A percentile compares a stretch with the other conserved stretches of the same genome.
These are phyloP conservation scores for Himalopsyche tibetana DNA, from an alignment of 2,888 invertebrate species.

Conservation along the genomic window DNA sequence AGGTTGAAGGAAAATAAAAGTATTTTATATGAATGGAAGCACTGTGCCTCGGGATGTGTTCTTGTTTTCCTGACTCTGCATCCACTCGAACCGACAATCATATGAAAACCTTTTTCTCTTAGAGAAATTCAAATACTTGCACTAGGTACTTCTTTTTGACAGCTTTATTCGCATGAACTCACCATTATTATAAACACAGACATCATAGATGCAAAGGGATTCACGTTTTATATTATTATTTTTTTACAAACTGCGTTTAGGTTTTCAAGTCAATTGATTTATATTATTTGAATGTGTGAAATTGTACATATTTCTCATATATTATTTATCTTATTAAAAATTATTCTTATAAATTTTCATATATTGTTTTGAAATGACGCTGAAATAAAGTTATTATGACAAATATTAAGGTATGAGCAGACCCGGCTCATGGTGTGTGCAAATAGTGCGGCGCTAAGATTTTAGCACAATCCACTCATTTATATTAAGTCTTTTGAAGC, in stretches of 20 bases:
- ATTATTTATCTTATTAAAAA: too few relatives aligned
- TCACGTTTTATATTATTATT: not conserved
- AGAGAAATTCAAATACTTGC: slow-evolving; percentile 9
- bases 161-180: not conserved
- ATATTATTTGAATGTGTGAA: too few relatives aligned
- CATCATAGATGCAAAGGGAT: not conserved
- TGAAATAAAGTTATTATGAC: too few relatives aligned
- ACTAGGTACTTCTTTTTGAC: slow-evolving; percentile 3
- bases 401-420: too few relatives aligned
- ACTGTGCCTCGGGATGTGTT: slow-evolving; percentile 31
- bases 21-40: slow-evolving; percentile 31
- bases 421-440: too few relatives aligned
- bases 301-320: too few relatives aligned
- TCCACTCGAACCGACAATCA: slow-evolving; percentile 19
- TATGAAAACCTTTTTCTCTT: slow-evolving; percentile 29
- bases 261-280: too few relatives aligned
- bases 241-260: not conserved
- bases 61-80: slow-evolving; percentile 40
- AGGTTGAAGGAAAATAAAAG: slow-evolving; percentile 15
- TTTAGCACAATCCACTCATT: too few relatives aligned
- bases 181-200: not conserved
- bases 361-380: too few relatives aligned
- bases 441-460: too few relatives aligned
- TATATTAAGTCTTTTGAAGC: too few relatives aligned
- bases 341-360: too few relatives aligned